These are phyloP conservation scores for Pampusana beccarii DNA, from an alignment of 2,113 vertebrate species.

Conservation along the genomic window DNA sequence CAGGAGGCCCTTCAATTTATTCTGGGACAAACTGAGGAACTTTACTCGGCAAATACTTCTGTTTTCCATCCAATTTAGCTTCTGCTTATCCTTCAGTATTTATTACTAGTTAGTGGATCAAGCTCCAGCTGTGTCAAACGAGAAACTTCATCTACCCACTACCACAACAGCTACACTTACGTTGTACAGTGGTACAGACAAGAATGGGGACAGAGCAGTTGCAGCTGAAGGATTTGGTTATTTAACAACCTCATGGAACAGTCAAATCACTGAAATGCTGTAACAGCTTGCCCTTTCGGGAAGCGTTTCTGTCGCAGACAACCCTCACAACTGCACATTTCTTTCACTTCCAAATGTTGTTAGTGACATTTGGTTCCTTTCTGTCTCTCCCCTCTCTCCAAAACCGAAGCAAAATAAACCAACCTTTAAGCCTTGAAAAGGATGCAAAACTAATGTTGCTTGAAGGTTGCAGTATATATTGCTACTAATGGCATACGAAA, in stretches of 20 bases:
- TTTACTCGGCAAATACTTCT: not conserved
- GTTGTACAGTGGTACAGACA: not conserved
- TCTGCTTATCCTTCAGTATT: not conserved
- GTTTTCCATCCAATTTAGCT: not conserved
- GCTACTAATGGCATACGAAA: not conserved
- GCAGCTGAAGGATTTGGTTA: not conserved
- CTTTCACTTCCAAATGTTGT: not conserved
- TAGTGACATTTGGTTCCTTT: not conserved
- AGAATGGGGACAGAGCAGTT: not conserved
- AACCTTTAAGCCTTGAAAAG: not conserved
- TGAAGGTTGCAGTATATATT: not conserved
- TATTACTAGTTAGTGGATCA: not conserved
- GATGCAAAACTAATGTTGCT: not conserved
- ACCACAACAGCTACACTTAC: not conserved
- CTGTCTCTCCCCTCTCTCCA: not conserved
- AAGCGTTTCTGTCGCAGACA: not conserved
- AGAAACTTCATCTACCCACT: not conserved
- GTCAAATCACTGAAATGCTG: not conserved
- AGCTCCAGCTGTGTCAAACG: not conserved
- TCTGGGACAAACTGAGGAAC: not conserved
- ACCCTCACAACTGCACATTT: not conserved
- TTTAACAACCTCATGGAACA: not conserved
- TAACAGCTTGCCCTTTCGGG: not conserved
- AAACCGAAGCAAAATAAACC: not conserved
- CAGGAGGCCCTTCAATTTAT: constrained; percentile 10